Percentiles rank a stretch among this genome's conserved stretches.
Conservation (phyloP, 2,113 vertebrate species). For the Ifrita kowaldi region DNA sequence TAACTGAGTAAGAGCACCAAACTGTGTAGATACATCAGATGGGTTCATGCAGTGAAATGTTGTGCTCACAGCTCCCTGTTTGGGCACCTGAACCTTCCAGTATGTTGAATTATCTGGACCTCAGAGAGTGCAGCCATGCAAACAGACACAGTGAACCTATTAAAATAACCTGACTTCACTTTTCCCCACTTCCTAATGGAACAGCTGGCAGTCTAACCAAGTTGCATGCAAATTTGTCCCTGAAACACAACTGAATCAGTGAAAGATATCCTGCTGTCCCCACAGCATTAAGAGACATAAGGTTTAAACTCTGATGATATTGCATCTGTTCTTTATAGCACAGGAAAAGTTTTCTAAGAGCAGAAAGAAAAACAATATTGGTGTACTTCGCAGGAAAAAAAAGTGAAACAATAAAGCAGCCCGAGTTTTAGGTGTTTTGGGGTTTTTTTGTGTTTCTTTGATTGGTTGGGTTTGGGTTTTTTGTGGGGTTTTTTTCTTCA, state of each 20-base stretch:
- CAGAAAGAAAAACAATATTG: neutral
- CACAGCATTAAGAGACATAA: neutral
- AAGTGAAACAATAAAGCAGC: neutral
- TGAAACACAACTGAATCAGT: neutral
- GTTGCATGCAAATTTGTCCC: neutral
- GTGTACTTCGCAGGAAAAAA: neutral
- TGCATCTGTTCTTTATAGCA: neutral
- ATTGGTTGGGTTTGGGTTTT: neutral
- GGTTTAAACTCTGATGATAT: neutral
- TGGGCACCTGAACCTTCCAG: neutral
- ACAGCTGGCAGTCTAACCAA: neutral
- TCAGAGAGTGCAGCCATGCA: neutral
- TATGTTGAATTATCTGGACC: neutral
- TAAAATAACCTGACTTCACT: neutral
- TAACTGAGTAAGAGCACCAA: neutral
- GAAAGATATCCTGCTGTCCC: neutral
- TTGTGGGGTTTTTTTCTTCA: neutral
- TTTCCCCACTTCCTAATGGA: neutral
- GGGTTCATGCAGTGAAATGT: neutral
- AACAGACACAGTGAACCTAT: neutral
- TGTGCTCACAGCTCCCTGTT: neutral
- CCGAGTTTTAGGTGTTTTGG: neutral
- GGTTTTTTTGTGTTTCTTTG: neutral
- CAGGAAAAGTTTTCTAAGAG: neutral
- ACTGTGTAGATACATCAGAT: neutral